Evolutionary conservation across 2,888 invertebrate species (phyloP), one percentile per base, ranked within the genome.

Genomic region (Apantesis nais): DNA sequence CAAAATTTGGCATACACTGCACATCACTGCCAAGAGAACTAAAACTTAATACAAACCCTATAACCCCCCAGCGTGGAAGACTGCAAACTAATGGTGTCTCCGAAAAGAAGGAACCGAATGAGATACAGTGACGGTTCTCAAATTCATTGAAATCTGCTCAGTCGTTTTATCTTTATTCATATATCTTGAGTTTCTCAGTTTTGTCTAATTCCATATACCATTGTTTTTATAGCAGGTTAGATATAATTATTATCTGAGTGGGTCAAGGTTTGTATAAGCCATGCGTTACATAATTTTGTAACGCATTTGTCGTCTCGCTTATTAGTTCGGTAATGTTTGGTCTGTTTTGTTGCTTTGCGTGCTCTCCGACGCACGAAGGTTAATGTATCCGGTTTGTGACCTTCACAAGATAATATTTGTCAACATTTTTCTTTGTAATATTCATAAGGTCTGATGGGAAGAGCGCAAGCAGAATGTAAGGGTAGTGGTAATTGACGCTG

Each of bases 261-360:
- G 29, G 63, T 44, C 63, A 64, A 64, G 63, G 63, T 31, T 2
- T 3, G 22, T 9, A 11, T 29, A 64, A 31, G 22, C 41, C 63
- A 64, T 64, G 63, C 63, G 63, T 64, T 44, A 44, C 63, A 31
- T 44, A 29, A 64, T 64, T 64, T 22, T 31, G 29, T 64, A 44
- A 64, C 22, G 48, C n/a, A 62, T 62, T 64, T 22, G 31, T 64
- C 44, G 31, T 64, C 12, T 52, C 64, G 64, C 64, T 64, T 44
- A 64, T 64, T 64, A 64, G 29, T 44, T 64, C 64, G 29, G 44
- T 31, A 64, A 31, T 44, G 44, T 48, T 31, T 48, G 19, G 48
- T 64, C 62, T 14, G n/a, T 22, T 31, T 48, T 48, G 31, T 22
- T 29, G 14, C 5, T 55, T 41, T 25, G 44, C 64, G 12, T 64